Percentiles rank a stretch among this genome's conserved stretches.
These are phyloP conservation scores for Orchestia grillus DNA, from an alignment of 1,140 invertebrate genomes.

Conservation along the genomic window DNA sequence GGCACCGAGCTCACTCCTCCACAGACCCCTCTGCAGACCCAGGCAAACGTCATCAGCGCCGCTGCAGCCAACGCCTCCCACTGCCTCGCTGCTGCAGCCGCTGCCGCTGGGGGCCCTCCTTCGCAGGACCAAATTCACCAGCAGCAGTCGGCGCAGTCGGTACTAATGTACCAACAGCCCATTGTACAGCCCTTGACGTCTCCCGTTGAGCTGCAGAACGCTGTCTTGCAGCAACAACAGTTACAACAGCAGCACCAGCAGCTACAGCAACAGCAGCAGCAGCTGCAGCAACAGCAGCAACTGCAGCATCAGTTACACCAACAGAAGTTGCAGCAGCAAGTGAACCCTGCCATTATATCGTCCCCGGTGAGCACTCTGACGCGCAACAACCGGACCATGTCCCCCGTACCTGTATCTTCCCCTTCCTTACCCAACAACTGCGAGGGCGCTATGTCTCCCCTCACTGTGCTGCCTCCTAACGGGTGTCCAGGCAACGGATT, in stretches of 20 bases:
- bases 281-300: conserved; percentile 18
- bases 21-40: conserved; percentile 17
- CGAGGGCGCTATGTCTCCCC: conserved; percentile 48
- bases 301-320: conserved; percentile 59
- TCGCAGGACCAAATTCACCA: neutral
- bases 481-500: conserved; percentile 62
- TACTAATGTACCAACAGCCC: neutral
- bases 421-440: conserved; percentile 59
- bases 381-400: conserved; percentile 38
- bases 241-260: conserved; percentile 43
- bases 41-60: conserved; percentile 42
- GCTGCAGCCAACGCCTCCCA: conserved; percentile 40
- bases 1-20: conserved; percentile 41
- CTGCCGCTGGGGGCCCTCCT: neutral
- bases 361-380: conserved; percentile 34
- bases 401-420: conserved; percentile 10
- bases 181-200: conserved; percentile 36
- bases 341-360: conserved; percentile 32
- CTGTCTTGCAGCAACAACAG: conserved; percentile 7
- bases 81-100: conserved; percentile 15
- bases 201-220: conserved; percentile 29
- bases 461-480: conserved; percentile 58
- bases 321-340: conserved; percentile 45
- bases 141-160: too few species aligned
- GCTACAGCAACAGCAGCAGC: conserved; percentile 57